Conservation (phyloP, 2,113 vertebrate genomes). For the Cynocephalus volans region DNA sequence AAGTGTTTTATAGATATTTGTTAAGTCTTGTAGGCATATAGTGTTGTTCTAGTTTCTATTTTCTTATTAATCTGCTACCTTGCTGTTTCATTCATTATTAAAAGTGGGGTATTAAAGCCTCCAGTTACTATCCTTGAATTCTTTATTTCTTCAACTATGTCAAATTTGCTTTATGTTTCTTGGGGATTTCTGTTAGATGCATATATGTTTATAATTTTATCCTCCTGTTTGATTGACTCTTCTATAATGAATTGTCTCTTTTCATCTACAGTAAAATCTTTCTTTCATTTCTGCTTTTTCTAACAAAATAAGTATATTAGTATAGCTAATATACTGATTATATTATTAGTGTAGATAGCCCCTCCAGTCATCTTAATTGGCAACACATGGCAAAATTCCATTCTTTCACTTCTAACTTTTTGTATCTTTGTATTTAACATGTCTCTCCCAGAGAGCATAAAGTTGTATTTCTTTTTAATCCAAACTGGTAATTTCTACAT, state of each 20-base stretch:
- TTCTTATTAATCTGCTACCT: background rate
- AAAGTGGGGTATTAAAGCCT: background rate
- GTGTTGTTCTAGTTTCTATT: background rate
- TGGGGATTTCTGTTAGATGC: background rate
- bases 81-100: background rate
- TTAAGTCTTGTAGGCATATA: no score
- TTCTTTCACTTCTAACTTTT: background rate
- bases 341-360: no score
- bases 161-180: background rate
- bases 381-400: background rate
- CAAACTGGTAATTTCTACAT: background rate
- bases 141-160: background rate
- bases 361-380: background rate
- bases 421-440: background rate
- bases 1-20: no score
- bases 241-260: background rate
- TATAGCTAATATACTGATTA: no score
- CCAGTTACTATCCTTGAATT: background rate
- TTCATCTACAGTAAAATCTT: background rate
- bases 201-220: background rate
- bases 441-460: background rate
- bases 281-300: background rate
- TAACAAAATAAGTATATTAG: background rate
- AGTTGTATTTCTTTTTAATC: background rate
- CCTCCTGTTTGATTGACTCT: background rate